Evolutionary conservation across 23 tunicate genomes (phyloP), one percentile per base, ranked within the genome.

Genomic region (Halocynthia aurantium): DNA sequence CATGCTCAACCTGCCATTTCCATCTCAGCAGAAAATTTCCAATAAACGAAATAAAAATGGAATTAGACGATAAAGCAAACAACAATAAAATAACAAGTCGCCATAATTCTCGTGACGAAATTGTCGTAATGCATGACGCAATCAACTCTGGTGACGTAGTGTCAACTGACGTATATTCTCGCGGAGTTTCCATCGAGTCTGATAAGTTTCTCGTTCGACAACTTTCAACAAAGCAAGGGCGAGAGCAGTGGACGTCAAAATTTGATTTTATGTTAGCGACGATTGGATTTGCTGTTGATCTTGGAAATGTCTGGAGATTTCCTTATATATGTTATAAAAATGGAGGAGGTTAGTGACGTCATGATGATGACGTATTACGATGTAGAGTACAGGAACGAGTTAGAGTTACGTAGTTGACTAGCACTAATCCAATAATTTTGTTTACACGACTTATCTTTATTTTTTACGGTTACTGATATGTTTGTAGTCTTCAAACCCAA

Each of bases 291-390:
- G 96, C 96, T 8, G 96, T 89, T 8, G 96, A 89, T 75, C 83
- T 89, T 8, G 96, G 96, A 22, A 89, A 89, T 61, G 96, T 89
- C 11, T 89, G 96, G 96, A 75, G 96, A 22, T 89, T 89, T 56
- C 96, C 96, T 6, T 89, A 89, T 52, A 65, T 89, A 75, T 84
- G 88, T 56, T 84, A 72, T 69, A 62, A 81, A 64, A 89, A 89
- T 70, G 96, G 96, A 60, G 96, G 96, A 89, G 96, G 96, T 89
- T 61, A 12, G 78, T 12, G 10, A n/a, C 15, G n/a, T 49, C 50
- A 51, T 6, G 44, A 31, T 31, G 44, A 31, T 31, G 44, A 31
- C 44, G 1, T 31, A 31, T 31, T 31, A 1, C 44, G 44, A 31
- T 58, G 64, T 58, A 58, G 64, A 58, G 64, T 13, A 31, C 44